These are phyloP conservation scores for Aphidoletes aphidimyza DNA, from an alignment of 2,888 invertebrate genomes.

Conservation along the genomic window DNA sequence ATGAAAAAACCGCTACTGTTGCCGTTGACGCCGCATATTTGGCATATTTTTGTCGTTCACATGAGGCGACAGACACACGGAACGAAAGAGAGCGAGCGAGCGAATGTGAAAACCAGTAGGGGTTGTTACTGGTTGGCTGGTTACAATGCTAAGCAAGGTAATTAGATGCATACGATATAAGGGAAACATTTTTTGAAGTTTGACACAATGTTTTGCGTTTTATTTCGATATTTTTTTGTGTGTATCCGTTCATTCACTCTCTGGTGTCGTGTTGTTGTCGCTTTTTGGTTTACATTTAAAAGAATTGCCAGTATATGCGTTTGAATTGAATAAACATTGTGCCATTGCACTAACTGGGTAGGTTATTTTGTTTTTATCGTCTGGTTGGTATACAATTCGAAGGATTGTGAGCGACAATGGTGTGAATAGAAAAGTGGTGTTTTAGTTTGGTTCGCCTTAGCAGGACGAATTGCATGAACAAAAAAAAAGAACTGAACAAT, in stretches of 20 bases:
- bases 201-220: constrained; percentile 53
- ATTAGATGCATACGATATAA: constrained; percentile 50
- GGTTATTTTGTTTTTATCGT: constrained; percentile 25
- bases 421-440: no score
- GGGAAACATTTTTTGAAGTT: constrained; percentile 34
- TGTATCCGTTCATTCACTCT: not conserved
- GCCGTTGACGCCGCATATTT: constrained; percentile 52
- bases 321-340: constrained; percentile 51
- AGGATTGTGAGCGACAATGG: not conserved
- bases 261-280: not conserved
- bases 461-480: no score
- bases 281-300: not conserved
- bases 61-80: not conserved
- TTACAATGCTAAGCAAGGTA: constrained; percentile 46
- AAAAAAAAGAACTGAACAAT: no score
- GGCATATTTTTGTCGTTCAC: not conserved
- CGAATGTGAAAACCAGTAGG: not conserved
- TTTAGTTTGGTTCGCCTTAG: no score
- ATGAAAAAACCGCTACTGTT: constrained; percentile 49
- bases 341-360: no score
- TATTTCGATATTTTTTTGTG: constrained; percentile 14
- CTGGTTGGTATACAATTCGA: not conserved
- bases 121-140: constrained; percentile 26
- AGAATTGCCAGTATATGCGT: not conserved
- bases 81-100: not conserved